Conservation (phyloP, 2,797 vertebrate genomes). For the Acanthornis magna region DNA sequence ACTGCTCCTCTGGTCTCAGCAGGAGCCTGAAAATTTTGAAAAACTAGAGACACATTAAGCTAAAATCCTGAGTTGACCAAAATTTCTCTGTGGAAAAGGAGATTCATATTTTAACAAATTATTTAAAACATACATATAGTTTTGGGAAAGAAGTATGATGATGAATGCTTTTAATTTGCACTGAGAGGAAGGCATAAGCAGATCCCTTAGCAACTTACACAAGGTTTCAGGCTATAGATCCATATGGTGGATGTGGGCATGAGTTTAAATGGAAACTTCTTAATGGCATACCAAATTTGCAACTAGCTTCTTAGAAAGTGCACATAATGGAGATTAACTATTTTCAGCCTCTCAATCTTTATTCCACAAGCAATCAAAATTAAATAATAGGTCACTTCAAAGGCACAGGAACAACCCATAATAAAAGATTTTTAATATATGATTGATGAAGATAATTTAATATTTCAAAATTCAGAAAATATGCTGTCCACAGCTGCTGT, state of each 20-base stretch:
- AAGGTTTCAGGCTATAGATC: not conserved
- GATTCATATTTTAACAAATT: not conserved
- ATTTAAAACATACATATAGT: not conserved
- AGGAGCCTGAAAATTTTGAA: not conserved
- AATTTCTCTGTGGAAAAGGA: not conserved
- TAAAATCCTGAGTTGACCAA: not conserved
- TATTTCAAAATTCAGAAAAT: not conserved
- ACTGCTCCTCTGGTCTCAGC: not conserved
- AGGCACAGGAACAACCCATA: not conserved
- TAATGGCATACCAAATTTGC: not conserved
- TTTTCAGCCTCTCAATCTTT: not conserved
- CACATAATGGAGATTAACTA: not conserved
- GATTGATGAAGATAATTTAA: not conserved
- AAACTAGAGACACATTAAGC: not conserved
- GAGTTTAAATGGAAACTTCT: not conserved
- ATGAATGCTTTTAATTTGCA: not conserved
- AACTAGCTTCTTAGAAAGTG: not conserved
- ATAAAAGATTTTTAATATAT: not conserved
- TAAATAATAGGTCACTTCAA: not conserved
- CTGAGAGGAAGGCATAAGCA: not conserved
- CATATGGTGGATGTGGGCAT: not conserved
- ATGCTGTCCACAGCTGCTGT: not conserved
- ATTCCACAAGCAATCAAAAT: not conserved
- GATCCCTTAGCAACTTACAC: not conserved
- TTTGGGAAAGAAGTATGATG: not conserved